Base-by-base conservation (phyloP, 2,888 invertebrate genomes). In the Mythimna vitellina region DNA sequence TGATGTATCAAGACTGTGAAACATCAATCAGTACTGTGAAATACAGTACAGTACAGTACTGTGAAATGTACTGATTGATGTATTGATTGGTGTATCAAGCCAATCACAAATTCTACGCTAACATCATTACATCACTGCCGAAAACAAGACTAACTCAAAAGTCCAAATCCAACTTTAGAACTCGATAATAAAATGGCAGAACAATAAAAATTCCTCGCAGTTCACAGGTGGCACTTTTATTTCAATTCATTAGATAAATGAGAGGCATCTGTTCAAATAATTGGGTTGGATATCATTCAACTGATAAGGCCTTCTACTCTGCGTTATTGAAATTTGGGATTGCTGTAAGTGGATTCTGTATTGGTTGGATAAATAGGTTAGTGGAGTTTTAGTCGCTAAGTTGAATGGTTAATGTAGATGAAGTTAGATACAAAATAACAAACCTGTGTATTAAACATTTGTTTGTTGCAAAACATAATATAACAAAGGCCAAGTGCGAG, bases 161-260 rank as follows among this genome's bases (percentile, higher is more conserved):
- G 25, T 62, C n/a, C 72, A 65, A 68, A 70, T 68, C 57, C 8
- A 53, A 74, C 22, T 70, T 56, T 49, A 70, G 58, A 80, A 76
- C 53, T 73, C 49, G 71, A 81, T 81, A 84, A 86, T 65, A 81
- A 75, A 86, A 78, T 70, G 76, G 74, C 49, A 42, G 54, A 38
- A 76, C 78, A 70, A 71, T 81, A 79, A 87, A 87, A 71, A 78
- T 74, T 56, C 49, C 22, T 49, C 74, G 25, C 7, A 54, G 54
- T 76, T 78, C 84, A 76, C 84, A 84, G 87, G 81, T 88, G 87
- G 70, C 70, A 82, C 82, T 84, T 88, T 87, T 86, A 85, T 83
- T 88, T 84, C 85, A 81, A 86, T 88, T 88, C 87, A 86, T 87
- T 86, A 89, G 86, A 87, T 81, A 86, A 87, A 89, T 85, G 86